Base-by-base conservation (phyloP, 2,888 invertebrate genomes). In the Agapostemon virescens region DNA sequence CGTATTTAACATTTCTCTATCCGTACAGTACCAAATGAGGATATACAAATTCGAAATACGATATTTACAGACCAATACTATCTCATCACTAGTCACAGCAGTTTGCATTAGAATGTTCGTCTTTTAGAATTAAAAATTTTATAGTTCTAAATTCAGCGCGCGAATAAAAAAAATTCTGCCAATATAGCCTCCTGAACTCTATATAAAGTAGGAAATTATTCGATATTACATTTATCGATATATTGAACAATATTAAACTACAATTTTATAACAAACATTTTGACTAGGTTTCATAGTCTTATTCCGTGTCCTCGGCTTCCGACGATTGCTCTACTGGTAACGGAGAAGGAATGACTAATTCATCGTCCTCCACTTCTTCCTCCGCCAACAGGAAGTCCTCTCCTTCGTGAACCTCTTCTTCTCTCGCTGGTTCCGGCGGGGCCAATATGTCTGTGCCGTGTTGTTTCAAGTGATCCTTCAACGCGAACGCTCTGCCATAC, bases 401-500 rank as follows among this genome's bases (percentile, higher is more conserved):
- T 0, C 87, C 89, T 63, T 91, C 91, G 15, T 89, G 89, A 0
- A 92, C 89, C 73, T 92, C 92, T 49, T 92, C 92, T 73, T 92
- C 92, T 3, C 89, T 84, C 0, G 90, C 88, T 0, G 92, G 90
- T 42, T 92, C 92, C 1, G 91, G 92, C 0, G 90, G 88, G n/a
- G 90, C 87, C 7, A 90, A 74, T 11, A 91, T 91, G 17, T 93
- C 92, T 13, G 92, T 93, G 88, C 96, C 96, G n/a, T 94, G 95
- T 64, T 95, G 95, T 77, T 94, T 95, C 87, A 96, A 92, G 90
- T 97, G 97, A 91, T 96, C 95, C 75, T 95, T 95, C 15, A 97
- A 93, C 0, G 97, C 96, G 92, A 96, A 96, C 0, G 95, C 94
- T 4, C 97, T 93, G 15, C 96, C 96, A 91, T 97, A 97, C 49